Percentiles rank a stretch among this genome's conserved stretches.
Evolutionary conservation across 1,140 invertebrate genomes (phyloP).

Genomic region (Adelges cooleyi): DNA sequence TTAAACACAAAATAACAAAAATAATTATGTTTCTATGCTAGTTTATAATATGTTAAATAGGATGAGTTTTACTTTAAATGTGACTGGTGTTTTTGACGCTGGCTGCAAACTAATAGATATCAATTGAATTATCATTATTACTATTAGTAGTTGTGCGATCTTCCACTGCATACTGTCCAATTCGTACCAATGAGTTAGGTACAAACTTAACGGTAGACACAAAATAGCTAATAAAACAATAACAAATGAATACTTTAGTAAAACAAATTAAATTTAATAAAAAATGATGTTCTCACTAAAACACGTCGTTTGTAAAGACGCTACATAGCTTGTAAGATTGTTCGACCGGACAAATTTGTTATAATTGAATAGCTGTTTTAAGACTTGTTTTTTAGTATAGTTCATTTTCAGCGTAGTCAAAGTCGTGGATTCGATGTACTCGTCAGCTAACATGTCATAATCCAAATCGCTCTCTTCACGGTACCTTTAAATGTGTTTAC

Average conservation of each 20-base stretch:
- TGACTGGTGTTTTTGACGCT: neutral
- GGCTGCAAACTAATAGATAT: constrained; percentile 1
- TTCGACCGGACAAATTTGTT: constrained; percentile 37
- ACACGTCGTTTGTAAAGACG: constrained; percentile 32
- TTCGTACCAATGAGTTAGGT: constrained; percentile 17
- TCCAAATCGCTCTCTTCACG: constrained; percentile 36
- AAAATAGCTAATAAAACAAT: neutral
- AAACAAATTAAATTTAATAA: neutral
- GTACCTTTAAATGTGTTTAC: constrained; percentile 27
- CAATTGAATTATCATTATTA: neutral
- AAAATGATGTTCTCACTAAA: neutral
- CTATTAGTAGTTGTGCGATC: neutral
- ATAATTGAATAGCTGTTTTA: constrained; percentile 45
- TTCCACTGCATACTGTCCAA: constrained; percentile 1
- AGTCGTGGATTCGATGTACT: constrained; percentile 13
- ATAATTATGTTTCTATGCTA: no score
- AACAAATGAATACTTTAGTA: neutral
- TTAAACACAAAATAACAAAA: neutral
- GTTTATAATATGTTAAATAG: no score
- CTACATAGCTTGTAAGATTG: constrained; percentile 37
- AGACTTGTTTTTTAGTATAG: constrained; percentile 34
- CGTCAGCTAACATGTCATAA: constrained; percentile 19
- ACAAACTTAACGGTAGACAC: neutral
- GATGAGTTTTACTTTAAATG: constrained; percentile 17
- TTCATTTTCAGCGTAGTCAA: constrained; percentile 27